Evolutionary conservation across 2,888 invertebrate genomes (phyloP), one percentile per base, ranked within the genome.

Genomic region (Acronicta leporina): DNA sequence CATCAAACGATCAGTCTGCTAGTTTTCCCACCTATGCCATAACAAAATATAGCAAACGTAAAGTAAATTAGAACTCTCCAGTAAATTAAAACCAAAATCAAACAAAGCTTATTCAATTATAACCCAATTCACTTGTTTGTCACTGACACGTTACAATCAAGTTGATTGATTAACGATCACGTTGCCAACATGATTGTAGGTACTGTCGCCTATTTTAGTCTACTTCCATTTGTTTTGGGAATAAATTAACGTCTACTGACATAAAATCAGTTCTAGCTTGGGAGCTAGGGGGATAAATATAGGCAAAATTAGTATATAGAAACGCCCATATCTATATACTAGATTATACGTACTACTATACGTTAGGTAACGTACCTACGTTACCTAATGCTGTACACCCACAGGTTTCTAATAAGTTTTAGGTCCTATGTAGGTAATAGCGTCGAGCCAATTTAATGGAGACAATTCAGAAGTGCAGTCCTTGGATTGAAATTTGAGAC

Each of bases 161-260:
- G 25, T 27, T 75, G 82, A 81, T 78, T 80, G 79, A 83, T 83
- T 77, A 56, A 73, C 53, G 61, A 47, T 25, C 40, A 63, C 15
- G 20, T 33, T 25, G 53, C 45, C 46, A 25, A 57, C 33, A 38
- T 51, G n/a, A n/a, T n/a, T n/a, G 16, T 56, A 33, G 25, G 44
- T 25, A 33, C 15, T 46, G 41, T 30, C 43, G 25, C 13, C 46
- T 54, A 51, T 65, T 59, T 54, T 14, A 43, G 14, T 40, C 15
- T 30, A 50, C 11, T 43, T 33, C 0, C n/a, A 48, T n/a, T 53
- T 57, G 63, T 56, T 62, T 47, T 11, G 15, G 16, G 42, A 45
- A 61, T 64, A 67, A 67, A 73, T 73, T 67, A 40, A 8, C 8
- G 47, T 55, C 10, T 30, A 40, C 14, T 46, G 25, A 30, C 13